Evolutionary conservation across 2,113 vertebrate species (phyloP).

Genomic region (Zosterops hypoxanthus): DNA sequence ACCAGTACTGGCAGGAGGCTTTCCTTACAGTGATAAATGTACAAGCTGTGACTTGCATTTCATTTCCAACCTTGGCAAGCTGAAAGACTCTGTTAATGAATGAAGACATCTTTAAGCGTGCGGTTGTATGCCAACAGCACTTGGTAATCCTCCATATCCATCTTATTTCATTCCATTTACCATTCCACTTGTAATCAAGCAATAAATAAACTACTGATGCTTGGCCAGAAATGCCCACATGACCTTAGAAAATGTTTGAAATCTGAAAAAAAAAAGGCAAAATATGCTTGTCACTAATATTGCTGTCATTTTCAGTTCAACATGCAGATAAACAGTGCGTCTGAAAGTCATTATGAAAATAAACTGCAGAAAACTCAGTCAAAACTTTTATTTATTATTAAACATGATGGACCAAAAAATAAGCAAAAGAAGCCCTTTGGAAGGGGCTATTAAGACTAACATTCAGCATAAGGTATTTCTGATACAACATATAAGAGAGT

Average conservation of each 20-base stretch:
- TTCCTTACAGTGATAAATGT: slow-evolving; percentile 58
- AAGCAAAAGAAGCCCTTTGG: not conserved
- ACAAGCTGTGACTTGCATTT: slow-evolving; percentile 67
- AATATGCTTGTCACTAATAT: not conserved
- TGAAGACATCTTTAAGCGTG: slow-evolving; percentile 69
- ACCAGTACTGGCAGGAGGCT: slow-evolving; percentile 44
- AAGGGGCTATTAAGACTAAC: not conserved
- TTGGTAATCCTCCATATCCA: slow-evolving; percentile 67
- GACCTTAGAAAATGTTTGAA: slow-evolving; percentile 36
- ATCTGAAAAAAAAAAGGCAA: not conserved
- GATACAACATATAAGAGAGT: not conserved
- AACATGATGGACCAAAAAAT: not conserved
- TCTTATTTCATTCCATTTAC: slow-evolving; percentile 65
- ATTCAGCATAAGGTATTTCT: not conserved
- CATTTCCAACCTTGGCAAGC: slow-evolving; percentile 69
- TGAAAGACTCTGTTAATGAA: slow-evolving; percentile 71
- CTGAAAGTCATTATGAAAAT: slow-evolving; percentile 26
- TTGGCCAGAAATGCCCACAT: slow-evolving; percentile 1
- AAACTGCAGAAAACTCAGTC: not conserved
- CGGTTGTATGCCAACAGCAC: slow-evolving; percentile 62
- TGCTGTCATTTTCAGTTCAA: slow-evolving; percentile 4
- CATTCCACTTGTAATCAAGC: slow-evolving; percentile 51
- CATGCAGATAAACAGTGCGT: not conserved
- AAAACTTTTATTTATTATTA: slow-evolving; percentile 13
- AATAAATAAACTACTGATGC: slow-evolving; percentile 36